phyloP scores from a whole-genome alignment of 2,797 vertebrate species.

The Lepidocolaptes lacrymiger region DNA sequence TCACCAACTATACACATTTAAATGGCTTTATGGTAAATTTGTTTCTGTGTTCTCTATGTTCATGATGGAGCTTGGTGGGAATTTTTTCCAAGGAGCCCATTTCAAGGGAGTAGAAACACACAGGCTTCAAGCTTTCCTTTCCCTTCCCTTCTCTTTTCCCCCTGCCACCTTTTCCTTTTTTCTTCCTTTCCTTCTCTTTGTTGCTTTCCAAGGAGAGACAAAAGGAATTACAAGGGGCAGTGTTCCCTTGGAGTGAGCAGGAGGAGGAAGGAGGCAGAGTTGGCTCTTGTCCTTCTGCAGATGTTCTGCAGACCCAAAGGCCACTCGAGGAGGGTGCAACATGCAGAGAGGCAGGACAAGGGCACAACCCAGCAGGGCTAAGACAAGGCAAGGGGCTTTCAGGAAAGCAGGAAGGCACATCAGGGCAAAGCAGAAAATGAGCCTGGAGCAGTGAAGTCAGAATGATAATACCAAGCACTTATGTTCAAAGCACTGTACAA shows the following conservation, averaged over 20 bases:
- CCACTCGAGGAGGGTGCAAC: rapidly evolving
- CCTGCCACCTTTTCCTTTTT: background rate
- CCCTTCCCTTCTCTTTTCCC: background rate
- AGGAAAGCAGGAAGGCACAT: background rate
- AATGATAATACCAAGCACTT: conserved; percentile 65
- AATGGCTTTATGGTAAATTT: background rate
- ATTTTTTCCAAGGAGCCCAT: background rate
- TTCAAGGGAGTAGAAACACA: background rate
- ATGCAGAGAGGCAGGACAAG: background rate
- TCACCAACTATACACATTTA: background rate
- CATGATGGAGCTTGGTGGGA: background rate
- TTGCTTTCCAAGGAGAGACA: background rate
- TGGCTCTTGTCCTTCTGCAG: background rate
- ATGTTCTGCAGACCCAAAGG: background rate
- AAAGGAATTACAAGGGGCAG: background rate
- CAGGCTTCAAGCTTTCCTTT: background rate
- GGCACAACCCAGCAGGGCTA: background rate
- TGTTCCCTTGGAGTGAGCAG: background rate
- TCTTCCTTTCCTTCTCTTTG: background rate
- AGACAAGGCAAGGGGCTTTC: background rate
- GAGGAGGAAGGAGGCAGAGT: background rate
- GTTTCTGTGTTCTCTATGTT: background rate
- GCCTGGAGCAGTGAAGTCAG: conserved; percentile 55
- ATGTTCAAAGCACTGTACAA: conserved; percentile 73
- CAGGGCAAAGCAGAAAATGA: conserved; percentile 59